Percentiles rank a stretch among this genome's conserved stretches.
phyloP scores from a whole-genome alignment of 2,888 invertebrate species.

The Drosophila emarginata region DNA sequence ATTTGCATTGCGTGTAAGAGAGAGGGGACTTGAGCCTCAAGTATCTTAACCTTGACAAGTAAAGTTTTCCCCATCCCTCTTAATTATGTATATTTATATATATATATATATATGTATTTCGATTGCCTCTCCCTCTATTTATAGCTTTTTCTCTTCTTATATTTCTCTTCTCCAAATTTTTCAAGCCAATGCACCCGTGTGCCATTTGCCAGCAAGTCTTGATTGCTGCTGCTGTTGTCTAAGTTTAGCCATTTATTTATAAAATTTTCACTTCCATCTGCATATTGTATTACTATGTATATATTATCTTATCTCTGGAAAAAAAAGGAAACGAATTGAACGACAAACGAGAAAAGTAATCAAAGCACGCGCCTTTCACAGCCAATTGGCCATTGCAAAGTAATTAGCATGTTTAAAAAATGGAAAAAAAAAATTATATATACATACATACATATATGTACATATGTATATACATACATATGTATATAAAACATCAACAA shows the following conservation, averaged over 20 bases:
- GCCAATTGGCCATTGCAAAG: constrained; percentile 44
- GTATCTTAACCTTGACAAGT: constrained; percentile 17
- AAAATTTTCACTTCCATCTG: not conserved
- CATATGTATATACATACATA: too few relatives aligned
- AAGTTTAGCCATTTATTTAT: constrained; percentile 59
- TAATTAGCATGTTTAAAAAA: constrained; percentile 39
- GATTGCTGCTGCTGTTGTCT: constrained; percentile 24
- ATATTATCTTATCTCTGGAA: constrained; percentile 40
- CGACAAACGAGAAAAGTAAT: constrained; percentile 28
- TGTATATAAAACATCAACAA: not conserved
- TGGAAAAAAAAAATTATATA: not conserved
- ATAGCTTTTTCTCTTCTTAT: constrained; percentile 38
- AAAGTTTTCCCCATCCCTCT: constrained; percentile 19
- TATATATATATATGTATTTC: not conserved
- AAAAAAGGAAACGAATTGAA: constrained; percentile 3
- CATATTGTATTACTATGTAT: constrained; percentile 8
- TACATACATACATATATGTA: too few relatives aligned
- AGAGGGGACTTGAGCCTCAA: constrained; percentile 34
- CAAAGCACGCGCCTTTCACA: constrained; percentile 48
- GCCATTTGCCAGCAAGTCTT: constrained; percentile 53
- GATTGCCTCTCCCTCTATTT: not conserved
- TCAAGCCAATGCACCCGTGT: constrained; percentile 68
- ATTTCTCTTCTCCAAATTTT: constrained; percentile 26
- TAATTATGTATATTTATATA: constrained; percentile 31
- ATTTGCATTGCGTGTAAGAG: constrained; percentile 68